These are phyloP conservation scores for Drosophila affinis DNA, from an alignment of 2,888 invertebrate species.

Conservation along the genomic window DNA sequence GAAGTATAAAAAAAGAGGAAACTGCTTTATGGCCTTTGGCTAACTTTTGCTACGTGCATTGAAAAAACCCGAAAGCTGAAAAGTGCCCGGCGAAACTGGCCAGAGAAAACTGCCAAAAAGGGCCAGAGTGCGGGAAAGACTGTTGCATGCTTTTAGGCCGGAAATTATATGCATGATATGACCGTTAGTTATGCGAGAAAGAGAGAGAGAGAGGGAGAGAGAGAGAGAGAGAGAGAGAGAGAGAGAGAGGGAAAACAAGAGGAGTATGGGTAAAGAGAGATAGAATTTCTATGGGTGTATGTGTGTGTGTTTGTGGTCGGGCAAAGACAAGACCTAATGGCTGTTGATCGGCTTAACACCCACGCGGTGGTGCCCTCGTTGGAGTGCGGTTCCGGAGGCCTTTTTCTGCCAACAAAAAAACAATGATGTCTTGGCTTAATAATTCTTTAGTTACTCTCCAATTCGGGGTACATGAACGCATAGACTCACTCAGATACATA, in stretches of 20 bases:
- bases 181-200: constrained; percentile 19
- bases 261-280: too few species aligned
- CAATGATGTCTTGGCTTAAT: not conserved
- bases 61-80: constrained; percentile 48
- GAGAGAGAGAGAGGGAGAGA: not conserved
- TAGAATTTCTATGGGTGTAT: not conserved
- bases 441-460: not conserved
- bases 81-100: constrained; percentile 13
- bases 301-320: constrained; percentile 12
- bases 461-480: not conserved
- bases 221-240: rapidly evolving
- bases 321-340: constrained; percentile 42
- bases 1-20: constrained; percentile 37
- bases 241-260: too few species aligned
- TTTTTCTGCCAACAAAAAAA: not conserved
- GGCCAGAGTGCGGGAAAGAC: constrained; percentile 36
- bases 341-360: constrained; percentile 58
- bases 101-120: not conserved
- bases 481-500: too few species aligned
- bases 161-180: constrained; percentile 53
- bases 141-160: constrained; percentile 73
- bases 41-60: constrained; percentile 73
- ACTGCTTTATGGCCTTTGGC: constrained; percentile 74
- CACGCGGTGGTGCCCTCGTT: constrained; percentile 27
- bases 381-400: not conserved